phyloP scores from a whole-genome alignment of 1,140 invertebrate genomes.

The Aplysia californica region DNA sequence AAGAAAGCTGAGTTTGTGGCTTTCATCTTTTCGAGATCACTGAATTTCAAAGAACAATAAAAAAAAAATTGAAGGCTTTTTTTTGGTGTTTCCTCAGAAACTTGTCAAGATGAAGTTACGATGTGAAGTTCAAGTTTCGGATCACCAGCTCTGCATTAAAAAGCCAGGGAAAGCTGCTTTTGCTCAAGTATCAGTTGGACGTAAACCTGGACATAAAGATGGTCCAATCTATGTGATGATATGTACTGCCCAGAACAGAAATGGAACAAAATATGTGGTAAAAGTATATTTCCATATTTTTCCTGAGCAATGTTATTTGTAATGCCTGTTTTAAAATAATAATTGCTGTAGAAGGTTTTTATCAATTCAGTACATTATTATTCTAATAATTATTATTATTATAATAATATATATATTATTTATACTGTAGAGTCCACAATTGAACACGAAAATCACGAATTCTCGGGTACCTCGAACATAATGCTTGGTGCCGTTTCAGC shows the following conservation, averaged over 20 bases:
- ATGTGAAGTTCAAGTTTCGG: neutral
- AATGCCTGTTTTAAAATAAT: no score
- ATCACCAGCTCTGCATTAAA: neutral
- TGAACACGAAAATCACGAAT: no score
- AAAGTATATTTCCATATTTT: neutral
- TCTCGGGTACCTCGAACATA: no score
- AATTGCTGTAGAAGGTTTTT: no score
- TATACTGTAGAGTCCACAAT: no score
- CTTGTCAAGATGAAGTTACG: neutral
- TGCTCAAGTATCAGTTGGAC: slow-evolving; percentile 11
- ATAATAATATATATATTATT: no score
- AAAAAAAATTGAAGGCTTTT: neutral
- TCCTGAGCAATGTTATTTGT: no score
- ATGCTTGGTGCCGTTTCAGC: no score
- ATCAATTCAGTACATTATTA: no score
- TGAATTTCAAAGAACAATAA: neutral
- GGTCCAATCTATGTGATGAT: slow-evolving; percentile 4
- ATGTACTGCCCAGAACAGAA: slow-evolving; percentile 14
- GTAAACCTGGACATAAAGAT: slow-evolving; percentile 6
- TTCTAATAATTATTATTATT: no score
- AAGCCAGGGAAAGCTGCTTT: neutral
- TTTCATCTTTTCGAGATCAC: neutral
- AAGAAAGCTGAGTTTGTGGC: neutral
- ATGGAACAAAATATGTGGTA: slow-evolving; percentile 17
- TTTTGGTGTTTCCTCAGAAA: neutral